phyloP scores from a whole-genome alignment of 2,797 vertebrate species.

The Sebastes kiyomatsui region DNA sequence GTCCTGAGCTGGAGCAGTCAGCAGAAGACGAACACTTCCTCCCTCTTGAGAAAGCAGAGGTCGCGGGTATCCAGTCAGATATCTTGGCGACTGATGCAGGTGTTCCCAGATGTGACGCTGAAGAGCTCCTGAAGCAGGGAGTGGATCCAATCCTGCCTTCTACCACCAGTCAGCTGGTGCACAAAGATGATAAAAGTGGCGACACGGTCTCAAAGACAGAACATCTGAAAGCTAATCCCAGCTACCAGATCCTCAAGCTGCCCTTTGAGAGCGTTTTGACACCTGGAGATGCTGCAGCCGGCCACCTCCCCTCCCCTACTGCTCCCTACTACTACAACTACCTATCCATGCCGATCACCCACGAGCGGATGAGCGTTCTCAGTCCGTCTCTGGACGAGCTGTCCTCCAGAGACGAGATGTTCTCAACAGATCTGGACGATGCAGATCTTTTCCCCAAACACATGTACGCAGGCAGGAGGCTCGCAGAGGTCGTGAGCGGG shows the following conservation, averaged over 20 bases:
- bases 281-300: constrained; percentile 40
- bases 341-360: constrained; percentile 67
- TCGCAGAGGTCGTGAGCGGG: not conserved
- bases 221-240: constrained; percentile 20
- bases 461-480: constrained; percentile 57
- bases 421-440: constrained; percentile 84
- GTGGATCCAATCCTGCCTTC: not conserved
- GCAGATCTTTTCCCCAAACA: constrained; percentile 73
- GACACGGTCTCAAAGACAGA: constrained; percentile 11
- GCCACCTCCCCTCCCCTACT: constrained; percentile 45
- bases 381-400: constrained; percentile 84
- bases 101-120: constrained; percentile 2
- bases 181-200: not conserved
- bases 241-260: constrained; percentile 74
- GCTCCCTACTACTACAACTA: constrained; percentile 77
- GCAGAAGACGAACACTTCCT: constrained; percentile 6
- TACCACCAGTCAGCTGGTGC: not conserved
- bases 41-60: constrained; percentile 22
- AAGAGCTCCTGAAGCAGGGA: constrained; percentile 24
- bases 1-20: not conserved
- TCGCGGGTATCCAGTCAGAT: constrained; percentile 57
- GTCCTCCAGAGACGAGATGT: constrained; percentile 84
- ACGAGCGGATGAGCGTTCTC: constrained; percentile 81
- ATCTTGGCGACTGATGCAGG: constrained; percentile 15
- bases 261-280: constrained; percentile 67